Evolutionary conservation across 2,888 invertebrate species (phyloP), one percentile per base, ranked within the genome.

Genomic region (Alviniconcha strummeri): DNA sequence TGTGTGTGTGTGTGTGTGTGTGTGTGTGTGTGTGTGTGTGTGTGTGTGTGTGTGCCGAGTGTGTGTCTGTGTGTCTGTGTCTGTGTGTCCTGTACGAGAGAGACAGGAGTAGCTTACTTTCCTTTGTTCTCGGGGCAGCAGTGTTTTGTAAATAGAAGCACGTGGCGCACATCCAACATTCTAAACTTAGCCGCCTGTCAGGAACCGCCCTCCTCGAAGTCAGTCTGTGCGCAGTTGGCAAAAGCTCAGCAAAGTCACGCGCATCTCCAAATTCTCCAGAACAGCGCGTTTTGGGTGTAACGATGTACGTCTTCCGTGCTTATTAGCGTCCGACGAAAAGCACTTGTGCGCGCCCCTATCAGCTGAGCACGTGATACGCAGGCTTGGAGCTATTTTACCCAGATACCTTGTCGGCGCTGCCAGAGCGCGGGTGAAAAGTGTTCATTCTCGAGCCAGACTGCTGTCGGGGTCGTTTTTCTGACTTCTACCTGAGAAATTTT

Each of bases 131-230:
- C 60, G 13, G 15, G 5, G 54, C 54, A 15, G 80, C 11, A 9
- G 52, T 69, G 36, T 80, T 84, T 85, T 86, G 87, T 86, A 85
- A 88, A 87, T 86, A 88, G 74, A 74, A 79, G 79, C 86, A 86
- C 87, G 87, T 88, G 88, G 85, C 84, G 57, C 13, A 15, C 57
- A 56, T 69, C 83, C 83, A 85, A 77, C 56, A 52, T 17, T 54
- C 84, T 85, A 83, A 71, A 76, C 54, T 83, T 72, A 82, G 83
- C 74, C 75, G 4, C 75, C 36, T 36, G 17, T 67, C 52, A 17
- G 80, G 9, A 7, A 64, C 74, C 71, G 19, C 55, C 72, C 75
- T 57, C 60, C 36, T 9, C 19, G n/a, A 64, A n/a, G 5, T 0
- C 80, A 60, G 71, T 19, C 72, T 17, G 78, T 80, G 80, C 72